These are phyloP conservation scores for Labeo catla DNA, from an alignment of 2,113 vertebrate genomes.

Conservation along the genomic window DNA sequence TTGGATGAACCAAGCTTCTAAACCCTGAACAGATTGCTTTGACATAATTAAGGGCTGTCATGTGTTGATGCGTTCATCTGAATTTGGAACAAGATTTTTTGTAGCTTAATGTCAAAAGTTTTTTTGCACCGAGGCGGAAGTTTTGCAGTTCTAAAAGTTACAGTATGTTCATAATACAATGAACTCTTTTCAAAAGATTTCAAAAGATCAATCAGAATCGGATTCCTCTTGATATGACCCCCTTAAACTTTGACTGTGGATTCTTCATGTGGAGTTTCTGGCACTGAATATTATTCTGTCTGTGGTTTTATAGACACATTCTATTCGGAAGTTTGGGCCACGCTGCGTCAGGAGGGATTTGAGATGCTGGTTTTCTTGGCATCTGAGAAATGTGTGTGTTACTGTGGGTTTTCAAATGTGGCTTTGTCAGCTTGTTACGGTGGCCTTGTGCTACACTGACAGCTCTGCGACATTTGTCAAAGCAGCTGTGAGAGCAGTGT, in stretches of 20 bases:
- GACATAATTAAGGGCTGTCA: not conserved
- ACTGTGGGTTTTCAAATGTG: slow-evolving; percentile 36
- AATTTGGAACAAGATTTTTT: not conserved
- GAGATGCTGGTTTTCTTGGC: slow-evolving; percentile 2
- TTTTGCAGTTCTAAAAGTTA: not conserved
- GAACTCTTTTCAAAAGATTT: not conserved
- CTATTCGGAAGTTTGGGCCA: not conserved
- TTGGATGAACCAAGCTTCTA: not conserved
- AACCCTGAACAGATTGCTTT: not conserved
- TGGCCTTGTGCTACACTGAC: slow-evolving; percentile 52
- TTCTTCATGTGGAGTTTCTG: slow-evolving; percentile 15
- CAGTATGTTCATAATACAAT: not conserved
- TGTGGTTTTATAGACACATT: slow-evolving; percentile 7
- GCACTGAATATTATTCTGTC: slow-evolving; percentile 20
- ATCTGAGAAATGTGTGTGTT: slow-evolving; percentile 26
- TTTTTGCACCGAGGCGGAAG: not conserved
- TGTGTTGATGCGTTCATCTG: not conserved
- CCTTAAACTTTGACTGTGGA: not conserved
- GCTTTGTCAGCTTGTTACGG: slow-evolving; percentile 47
- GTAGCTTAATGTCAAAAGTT: not conserved
- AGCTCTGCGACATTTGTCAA: slow-evolving; percentile 50
- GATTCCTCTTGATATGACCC: not conserved
- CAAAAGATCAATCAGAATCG: slow-evolving; percentile 5
- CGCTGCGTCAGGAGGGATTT: slow-evolving; percentile 2
- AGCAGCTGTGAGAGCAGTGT: slow-evolving; percentile 39